phyloP scores from a whole-genome alignment of 2,888 invertebrate genomes.

The Phyllotreta striolata region DNA sequence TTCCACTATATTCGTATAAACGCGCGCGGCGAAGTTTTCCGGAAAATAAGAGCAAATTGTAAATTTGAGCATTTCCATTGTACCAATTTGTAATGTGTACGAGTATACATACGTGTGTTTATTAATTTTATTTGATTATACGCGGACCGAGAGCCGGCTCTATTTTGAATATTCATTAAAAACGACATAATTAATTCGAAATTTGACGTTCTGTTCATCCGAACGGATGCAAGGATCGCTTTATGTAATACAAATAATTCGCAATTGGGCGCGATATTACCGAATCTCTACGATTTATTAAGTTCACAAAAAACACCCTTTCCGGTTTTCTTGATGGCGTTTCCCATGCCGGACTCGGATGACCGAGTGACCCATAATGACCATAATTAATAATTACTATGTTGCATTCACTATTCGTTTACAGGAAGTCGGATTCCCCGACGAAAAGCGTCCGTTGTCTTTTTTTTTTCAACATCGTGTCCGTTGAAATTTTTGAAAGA shows the following conservation, averaged over 20 bases:
- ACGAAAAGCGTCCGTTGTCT: slow-evolving; percentile 25
- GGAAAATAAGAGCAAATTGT: slow-evolving; percentile 36
- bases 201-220: slow-evolving; percentile 12
- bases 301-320: slow-evolving; percentile 2
- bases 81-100: slow-evolving; percentile 44
- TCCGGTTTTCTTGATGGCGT: slow-evolving; percentile 19
- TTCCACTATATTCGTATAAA: slow-evolving; percentile 36
- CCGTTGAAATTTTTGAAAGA: slow-evolving; percentile 13
- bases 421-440: slow-evolving; percentile 41
- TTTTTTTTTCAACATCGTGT: slow-evolving; percentile 20
- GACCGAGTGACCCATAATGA: slow-evolving; percentile 46
- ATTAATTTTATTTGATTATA: slow-evolving; percentile 44
- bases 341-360: slow-evolving; percentile 45
- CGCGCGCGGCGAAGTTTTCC: slow-evolving; percentile 30
- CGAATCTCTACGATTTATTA: no score
- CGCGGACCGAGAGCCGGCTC: slow-evolving; percentile 16
- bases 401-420: slow-evolving; percentile 30
- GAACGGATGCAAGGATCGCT: slow-evolving; percentile 1
- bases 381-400: slow-evolving; percentile 46
- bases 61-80: slow-evolving; percentile 40
- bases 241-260: no score
- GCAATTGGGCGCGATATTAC: no score
- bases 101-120: slow-evolving; percentile 29
- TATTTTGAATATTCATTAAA: slow-evolving; percentile 41
- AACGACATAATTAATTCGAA: slow-evolving; percentile 37